Base-by-base conservation (phyloP, 2,888 invertebrate genomes). In the Orchesella flavescens region DNA sequence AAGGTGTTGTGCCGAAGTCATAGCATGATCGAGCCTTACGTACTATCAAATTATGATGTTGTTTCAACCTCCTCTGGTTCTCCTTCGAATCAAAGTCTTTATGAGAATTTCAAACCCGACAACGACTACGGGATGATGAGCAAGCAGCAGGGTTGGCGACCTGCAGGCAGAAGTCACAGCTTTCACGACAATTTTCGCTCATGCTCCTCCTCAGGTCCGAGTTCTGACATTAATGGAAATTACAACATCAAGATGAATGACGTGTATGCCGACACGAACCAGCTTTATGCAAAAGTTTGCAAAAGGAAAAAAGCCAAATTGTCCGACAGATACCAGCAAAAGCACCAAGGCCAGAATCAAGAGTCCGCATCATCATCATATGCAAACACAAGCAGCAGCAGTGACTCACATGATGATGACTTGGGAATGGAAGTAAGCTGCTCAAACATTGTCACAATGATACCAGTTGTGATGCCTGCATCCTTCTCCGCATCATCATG, bases 371-470 rank as follows among this genome's bases (percentile, higher is more conserved):
- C 63, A 23, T 59, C 23, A 17, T 59, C 15, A 65, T 57, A 53
- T 15, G 21, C 24, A 17, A 17, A 68, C 63, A 53, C 13, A 55
- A 46, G n/a, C 76, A 69, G 43, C 53, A 44, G n/a, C 66, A 59
- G 61, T 59, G 55, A 69, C 59, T 10, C 59, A 23, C 63, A 15
- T 43, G 57, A 69, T 5, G 78, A 55, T 24, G 65, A 71, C 3
- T 73, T 83, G 57, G 21, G 55, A 53, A 73, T 83, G 46, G 76
- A 83, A 34, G 82, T 83, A 10, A 75, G 75, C 57, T 83, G 82
- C n/a, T 76, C 71, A 75, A 83, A 83, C 17, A 73, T 76, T 21
- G 83, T 83, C 55, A 83, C 83, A 65, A 83, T 83, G 83, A 83
- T 83, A 21, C 83, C 83, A 19, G 83, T 83, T 12, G 77, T 83